phyloP scores from a whole-genome alignment of 2,797 vertebrate genomes.

The Macroramphosus scolopax region DNA sequence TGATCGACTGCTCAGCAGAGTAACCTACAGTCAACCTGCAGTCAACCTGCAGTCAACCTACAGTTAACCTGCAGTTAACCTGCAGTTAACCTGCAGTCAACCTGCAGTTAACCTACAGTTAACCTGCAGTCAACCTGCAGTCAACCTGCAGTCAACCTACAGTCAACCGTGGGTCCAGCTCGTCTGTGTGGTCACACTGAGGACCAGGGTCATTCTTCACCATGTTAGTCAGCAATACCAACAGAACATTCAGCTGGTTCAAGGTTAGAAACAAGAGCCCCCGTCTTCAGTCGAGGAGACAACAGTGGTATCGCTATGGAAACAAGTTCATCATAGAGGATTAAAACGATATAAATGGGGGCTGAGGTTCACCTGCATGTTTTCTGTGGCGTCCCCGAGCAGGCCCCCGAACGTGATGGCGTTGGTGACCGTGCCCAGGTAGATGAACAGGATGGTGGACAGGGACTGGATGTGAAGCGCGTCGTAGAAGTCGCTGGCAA shows the following conservation, averaged over 20 bases:
- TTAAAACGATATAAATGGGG: background rate
- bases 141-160: no score
- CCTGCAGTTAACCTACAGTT: no score
- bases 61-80: no score
- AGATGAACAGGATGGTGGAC: conserved; percentile 96
- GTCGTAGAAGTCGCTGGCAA: conserved; percentile 93
- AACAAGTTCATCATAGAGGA: background rate
- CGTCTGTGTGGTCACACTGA: background rate
- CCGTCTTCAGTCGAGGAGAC: background rate
- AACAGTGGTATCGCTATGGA: background rate
- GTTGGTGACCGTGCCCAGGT: conserved; percentile 95
- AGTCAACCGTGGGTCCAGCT: background rate
- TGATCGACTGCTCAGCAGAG: no score
- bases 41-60: no score
- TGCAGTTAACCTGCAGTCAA: no score
- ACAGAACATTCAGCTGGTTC: background rate
- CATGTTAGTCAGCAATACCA: background rate
- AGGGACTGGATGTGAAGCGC: conserved; percentile 94
- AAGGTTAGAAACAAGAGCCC: background rate
- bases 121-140: no score
- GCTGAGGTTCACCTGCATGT: conserved; percentile 89
- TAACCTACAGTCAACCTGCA: no score
- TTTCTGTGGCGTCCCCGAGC: conserved; percentile 95
- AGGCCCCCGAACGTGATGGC: conserved; percentile 98
- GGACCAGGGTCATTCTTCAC: background rate